Base-by-base conservation (phyloP, 2,113 vertebrate genomes). In the Microcebus jonahi region DNA sequence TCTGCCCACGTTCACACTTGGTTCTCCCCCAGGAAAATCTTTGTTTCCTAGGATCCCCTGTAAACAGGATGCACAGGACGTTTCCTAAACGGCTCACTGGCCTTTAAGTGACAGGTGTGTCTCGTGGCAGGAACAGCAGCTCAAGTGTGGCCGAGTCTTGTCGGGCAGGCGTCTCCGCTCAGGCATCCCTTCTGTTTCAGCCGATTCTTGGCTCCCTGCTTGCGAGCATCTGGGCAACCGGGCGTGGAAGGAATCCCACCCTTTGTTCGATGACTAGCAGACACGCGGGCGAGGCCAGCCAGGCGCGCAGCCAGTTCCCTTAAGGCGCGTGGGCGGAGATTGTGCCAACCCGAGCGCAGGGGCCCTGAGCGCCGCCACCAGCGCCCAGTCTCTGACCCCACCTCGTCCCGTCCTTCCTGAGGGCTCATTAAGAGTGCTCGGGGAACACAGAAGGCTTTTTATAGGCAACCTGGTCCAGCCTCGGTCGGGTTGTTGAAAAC, bases 361-460 rank as follows among this genome's bases (percentile, higher is more conserved):
- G 63, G n/a, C 14, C 3, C 94, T 76, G 31, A 94, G 76, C 31
- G 6, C 80, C 83, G 90, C 76, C 63, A 34, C 88, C 59, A 11
- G 45, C 45, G 45, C 45, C 45, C 7, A 45, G 45, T 45, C 45
- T 45, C 83, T 97, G 98, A 59, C 92, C 97, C 94, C 82, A 89
- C 96, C 96, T 96, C 96, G 57, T 77, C 88, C 81, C 87, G 96
- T 98, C 93, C 98, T 97, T 98, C 95, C 96, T 90, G 95, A 98
- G 92, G 97, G 96, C 96, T 98, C 94, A 96, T 90, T 98, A 97
- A 91, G 82, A 97, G 89, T 8, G 65, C 83, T 59, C 42, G 57
- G 75, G 93, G 88, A 97, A 95, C 90, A 96, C 96, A 97, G 96
- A 89, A 92, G 88, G 96, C 97, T 98, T 98, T 98, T 98, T 98